Evolutionary conservation across 1,140 invertebrate species (phyloP), one percentile per base, ranked within the genome.

Genomic region (Drosophila insularis): DNA sequence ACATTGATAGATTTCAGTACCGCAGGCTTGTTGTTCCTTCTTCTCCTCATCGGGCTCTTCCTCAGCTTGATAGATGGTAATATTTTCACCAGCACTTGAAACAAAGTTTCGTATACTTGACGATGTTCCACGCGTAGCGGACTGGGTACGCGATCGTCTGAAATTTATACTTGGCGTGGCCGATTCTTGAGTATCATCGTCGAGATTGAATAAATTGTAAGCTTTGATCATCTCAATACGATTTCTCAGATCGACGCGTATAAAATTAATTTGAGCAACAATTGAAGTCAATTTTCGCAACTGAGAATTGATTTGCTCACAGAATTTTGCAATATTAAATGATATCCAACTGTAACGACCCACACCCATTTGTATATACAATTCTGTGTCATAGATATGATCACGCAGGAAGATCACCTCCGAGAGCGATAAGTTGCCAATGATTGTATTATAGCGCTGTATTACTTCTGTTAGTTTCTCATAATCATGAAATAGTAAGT

Each of bases 311-410:
- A 95, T 96, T 21, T 92, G 92, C 0, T 92, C 73, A 11, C 94
- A 93, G 85, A 96, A 98, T 60, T 97, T 96, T 37, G 92, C 92
- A 53, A 98, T 97, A 11, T 95, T 95, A 2, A 98, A 92, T 0
- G 96, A 97, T 68, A 95, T 95, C 97, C 97, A 98, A 62, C 95
- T 96, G 31, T 97, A 95, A 31, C 97, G 93, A 5, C 95, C 95
- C 0, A 96, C 90, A 6, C 97, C 97, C 23, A 96, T 96, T 65
- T 96, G 94, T 60, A 98, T 95, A 46, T 95, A 93, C 21, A 95
- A 94, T 80, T 97, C 96, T 50, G 97, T 94, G 40, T 96, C 94
- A 80, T 94, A 92, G 3, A 98, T 93, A 70, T 95, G 94, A 0
- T 93, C 93, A 63, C 95, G 95, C 74, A 96, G 89, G 19, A 97